These are phyloP conservation scores for Pygathrix nemaeus DNA, from an alignment of 2,113 vertebrate genomes.

Conservation along the genomic window DNA sequence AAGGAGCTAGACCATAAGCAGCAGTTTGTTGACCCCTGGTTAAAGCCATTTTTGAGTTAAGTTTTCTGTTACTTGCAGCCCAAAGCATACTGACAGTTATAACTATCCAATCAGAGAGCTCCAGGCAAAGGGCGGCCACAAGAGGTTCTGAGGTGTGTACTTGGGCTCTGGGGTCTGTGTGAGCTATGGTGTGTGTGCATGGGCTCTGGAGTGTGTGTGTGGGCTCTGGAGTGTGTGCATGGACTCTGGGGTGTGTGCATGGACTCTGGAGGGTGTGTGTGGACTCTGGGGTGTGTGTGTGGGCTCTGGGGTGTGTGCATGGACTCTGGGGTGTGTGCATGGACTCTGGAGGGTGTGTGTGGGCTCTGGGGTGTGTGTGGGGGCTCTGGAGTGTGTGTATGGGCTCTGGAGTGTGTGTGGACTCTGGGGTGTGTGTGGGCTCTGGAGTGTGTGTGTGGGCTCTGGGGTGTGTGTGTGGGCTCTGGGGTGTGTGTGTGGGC, in stretches of 20 bases:
- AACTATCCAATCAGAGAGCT: background rate
- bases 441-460: too few relatives aligned
- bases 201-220: too few relatives aligned
- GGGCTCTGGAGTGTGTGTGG: too few relatives aligned
- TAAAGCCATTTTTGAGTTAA: background rate
- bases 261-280: too few relatives aligned
- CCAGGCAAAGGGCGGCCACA: background rate
- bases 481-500: background rate
- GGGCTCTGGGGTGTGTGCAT: rapidly evolving
- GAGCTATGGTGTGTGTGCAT: too few relatives aligned
- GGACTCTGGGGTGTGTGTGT: too few relatives aligned
- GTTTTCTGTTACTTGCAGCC: background rate
- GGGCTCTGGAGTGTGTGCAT: rapidly evolving
- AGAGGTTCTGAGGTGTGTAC: background rate
- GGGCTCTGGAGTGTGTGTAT: too few relatives aligned
- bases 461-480: rapidly evolving
- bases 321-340: too few relatives aligned
- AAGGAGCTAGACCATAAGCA: background rate
- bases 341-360: too few relatives aligned
- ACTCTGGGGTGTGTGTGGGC: too few relatives aligned
- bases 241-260: rapidly evolving
- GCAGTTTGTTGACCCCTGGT: background rate
- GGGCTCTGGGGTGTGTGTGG: too few relatives aligned
- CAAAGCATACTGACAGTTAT: background rate
- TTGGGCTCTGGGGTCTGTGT: background rate